These are phyloP conservation scores for Cyprinodon diabolis DNA, from an alignment of 2,797 vertebrate genomes.

Conservation along the genomic window DNA sequence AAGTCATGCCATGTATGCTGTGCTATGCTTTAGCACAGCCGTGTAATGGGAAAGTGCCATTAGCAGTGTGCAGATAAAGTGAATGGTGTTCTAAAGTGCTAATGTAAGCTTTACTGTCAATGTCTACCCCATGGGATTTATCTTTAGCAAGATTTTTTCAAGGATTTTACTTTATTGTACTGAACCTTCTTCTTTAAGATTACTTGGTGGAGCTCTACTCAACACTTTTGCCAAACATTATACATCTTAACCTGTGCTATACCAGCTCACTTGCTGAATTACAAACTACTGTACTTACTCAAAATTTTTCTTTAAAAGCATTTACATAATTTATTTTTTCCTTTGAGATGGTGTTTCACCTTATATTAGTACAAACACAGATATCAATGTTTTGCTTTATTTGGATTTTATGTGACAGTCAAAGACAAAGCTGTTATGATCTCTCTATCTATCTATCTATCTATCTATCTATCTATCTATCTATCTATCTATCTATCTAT, in stretches of 20 bases:
- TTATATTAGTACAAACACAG: neutral
- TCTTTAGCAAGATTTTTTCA: slow-evolving; percentile 32
- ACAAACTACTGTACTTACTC: neutral
- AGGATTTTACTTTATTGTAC: slow-evolving; percentile 24
- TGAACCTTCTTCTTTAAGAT: slow-evolving; percentile 36
- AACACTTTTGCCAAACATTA: slow-evolving; percentile 19
- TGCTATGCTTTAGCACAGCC: neutral
- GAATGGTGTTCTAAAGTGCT: slow-evolving; percentile 22
- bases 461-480: too few species aligned
- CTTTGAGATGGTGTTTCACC: neutral
- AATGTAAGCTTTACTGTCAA: slow-evolving; percentile 17
- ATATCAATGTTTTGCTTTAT: neutral
- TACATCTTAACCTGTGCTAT: too few species aligned
- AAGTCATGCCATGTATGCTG: neutral
- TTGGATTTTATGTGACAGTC: neutral
- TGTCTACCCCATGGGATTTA: slow-evolving; percentile 29
- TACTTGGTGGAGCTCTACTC: slow-evolving; percentile 40
- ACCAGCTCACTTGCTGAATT: neutral
- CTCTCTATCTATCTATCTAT: too few species aligned
- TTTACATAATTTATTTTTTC: neutral
- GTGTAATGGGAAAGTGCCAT: slow-evolving; percentile 7
- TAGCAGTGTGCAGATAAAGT: slow-evolving; percentile 18
- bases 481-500: too few species aligned
- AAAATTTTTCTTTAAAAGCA: neutral
- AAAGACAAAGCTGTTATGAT: too few species aligned